Evolutionary conservation across 2,888 invertebrate species (phyloP).

Genomic region (Mermis nigrescens): DNA sequence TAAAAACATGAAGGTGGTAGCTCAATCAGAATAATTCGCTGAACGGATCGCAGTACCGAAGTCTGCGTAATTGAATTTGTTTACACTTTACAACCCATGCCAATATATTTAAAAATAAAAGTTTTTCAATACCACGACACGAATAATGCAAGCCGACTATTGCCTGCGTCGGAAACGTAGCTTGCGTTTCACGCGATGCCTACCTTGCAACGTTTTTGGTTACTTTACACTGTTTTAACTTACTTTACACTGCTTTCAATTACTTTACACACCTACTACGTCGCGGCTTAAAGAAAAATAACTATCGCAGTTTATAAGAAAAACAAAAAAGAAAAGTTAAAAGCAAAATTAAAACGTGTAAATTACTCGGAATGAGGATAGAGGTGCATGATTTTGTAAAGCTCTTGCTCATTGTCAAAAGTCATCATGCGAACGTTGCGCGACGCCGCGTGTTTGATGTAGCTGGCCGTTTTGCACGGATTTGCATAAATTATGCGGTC

Average conservation of each 20-base stretch:
- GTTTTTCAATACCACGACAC: background rate
- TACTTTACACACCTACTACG: too few species aligned
- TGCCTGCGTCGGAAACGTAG: too few species aligned
- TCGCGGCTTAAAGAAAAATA: background rate
- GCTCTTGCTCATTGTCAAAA: slow-evolving; percentile 77
- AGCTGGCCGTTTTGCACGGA: slow-evolving; percentile 77
- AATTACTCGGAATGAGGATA: slow-evolving; percentile 59
- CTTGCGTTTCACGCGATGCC: too few species aligned
- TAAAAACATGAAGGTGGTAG: too few species aligned
- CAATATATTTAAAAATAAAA: background rate
- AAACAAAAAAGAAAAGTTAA: slow-evolving; percentile 4
- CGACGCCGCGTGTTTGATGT: slow-evolving; percentile 60
- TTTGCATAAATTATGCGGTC: slow-evolving; percentile 81
- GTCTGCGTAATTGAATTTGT: too few species aligned
- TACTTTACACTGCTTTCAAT: too few species aligned
- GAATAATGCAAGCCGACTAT: too few species aligned
- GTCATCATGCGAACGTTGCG: slow-evolving; percentile 63
- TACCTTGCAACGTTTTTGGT: too few species aligned
- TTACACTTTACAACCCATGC: too few species aligned
- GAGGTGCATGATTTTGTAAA: slow-evolving; percentile 63
- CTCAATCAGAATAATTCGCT: too few species aligned
- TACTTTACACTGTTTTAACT: too few species aligned
- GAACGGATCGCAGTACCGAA: too few species aligned
- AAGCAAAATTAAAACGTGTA: background rate
- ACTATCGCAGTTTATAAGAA: background rate